Evolutionary conservation across 2,888 invertebrate genomes (phyloP).

Genomic region (Lagria hirta): DNA sequence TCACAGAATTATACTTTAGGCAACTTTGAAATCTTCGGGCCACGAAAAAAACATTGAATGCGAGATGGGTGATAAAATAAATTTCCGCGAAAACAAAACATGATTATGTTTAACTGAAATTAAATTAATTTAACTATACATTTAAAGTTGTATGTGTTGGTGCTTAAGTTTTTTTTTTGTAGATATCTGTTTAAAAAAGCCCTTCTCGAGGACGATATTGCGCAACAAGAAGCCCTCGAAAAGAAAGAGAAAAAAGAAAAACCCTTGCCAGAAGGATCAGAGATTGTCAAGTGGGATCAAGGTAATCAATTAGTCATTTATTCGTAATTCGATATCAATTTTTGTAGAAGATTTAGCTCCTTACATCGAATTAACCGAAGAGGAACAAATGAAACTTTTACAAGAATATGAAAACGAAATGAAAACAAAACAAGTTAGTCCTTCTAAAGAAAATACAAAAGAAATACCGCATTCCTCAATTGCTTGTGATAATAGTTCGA

Average conservation of each 20-base stretch:
- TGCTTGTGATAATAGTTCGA: constrained; percentile 25
- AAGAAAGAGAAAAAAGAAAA: constrained; percentile 55
- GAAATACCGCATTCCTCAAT: constrained; percentile 4
- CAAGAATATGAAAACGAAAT: constrained; percentile 70
- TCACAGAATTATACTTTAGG: no score
- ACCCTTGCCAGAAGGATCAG: constrained; percentile 53
- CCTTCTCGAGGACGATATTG: constrained; percentile 72
- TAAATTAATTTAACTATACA: no score
- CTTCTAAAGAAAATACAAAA: constrained; percentile 2
- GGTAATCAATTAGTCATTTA: constrained; percentile 42
- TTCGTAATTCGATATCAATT: no score
- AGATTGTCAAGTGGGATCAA: constrained; percentile 55
- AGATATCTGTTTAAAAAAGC: constrained; percentile 78
- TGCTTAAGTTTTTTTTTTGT: constrained; percentile 14
- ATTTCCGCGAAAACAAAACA: no score
- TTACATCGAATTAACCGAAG: constrained; percentile 69
- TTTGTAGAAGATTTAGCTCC: constrained; percentile 63
- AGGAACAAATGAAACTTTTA: constrained; percentile 67
- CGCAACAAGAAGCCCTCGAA: constrained; percentile 65
- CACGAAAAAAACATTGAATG: no score
- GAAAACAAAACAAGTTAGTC: constrained; percentile 10
- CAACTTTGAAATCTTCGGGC: no score
- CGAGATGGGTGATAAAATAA: no score
- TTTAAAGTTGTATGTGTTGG: no score
- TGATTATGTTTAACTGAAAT: no score